Conservation (phyloP, 2,113 vertebrate genomes). For the Takifugu flavidus region DNA sequence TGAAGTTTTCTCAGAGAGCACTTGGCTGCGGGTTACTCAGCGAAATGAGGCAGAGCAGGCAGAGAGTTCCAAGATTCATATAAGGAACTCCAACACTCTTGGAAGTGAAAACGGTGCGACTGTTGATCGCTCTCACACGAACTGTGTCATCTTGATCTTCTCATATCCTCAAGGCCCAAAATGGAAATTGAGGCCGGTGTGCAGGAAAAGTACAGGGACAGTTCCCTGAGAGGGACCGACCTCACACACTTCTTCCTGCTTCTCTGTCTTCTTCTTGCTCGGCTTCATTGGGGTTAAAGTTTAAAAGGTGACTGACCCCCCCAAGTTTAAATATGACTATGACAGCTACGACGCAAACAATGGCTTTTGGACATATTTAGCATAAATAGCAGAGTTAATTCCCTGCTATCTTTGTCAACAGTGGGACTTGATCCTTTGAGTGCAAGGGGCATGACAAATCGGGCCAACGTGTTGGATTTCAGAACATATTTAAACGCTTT, state of each 20-base stretch:
- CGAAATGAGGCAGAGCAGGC: slow-evolving; percentile 49
- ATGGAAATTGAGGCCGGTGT: slow-evolving; percentile 32
- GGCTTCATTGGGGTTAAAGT: slow-evolving; percentile 22
- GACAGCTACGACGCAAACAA: slow-evolving; percentile 27
- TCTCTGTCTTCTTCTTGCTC: slow-evolving; percentile 15
- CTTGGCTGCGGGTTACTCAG: slow-evolving; percentile 24
- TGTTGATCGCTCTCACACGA: slow-evolving; percentile 23
- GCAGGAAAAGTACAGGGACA: slow-evolving; percentile 5
- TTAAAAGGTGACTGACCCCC: slow-evolving; percentile 19
- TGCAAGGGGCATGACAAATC: slow-evolving; percentile 8
- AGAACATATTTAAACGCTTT: slow-evolving; percentile 1
- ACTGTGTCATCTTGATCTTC: slow-evolving; percentile 42
- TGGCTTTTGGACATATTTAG: slow-evolving; percentile 2
- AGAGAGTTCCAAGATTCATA: slow-evolving; percentile 31
- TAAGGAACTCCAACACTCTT: slow-evolving; percentile 34
- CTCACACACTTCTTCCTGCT: slow-evolving; percentile 4
- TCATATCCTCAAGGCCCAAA: slow-evolving; percentile 37
- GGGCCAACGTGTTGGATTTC: slow-evolving; percentile 18
- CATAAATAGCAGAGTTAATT: slow-evolving; percentile 6
- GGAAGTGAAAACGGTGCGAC: slow-evolving; percentile 13
- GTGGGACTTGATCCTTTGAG: neutral
- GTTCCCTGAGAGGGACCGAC: slow-evolving; percentile 31
- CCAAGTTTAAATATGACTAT: slow-evolving; percentile 27
- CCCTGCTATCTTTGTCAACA: neutral
- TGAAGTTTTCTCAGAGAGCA: slow-evolving; percentile 30